Base-by-base conservation (phyloP, 1,140 invertebrate genomes). In the Brachionus calyciflorus region DNA sequence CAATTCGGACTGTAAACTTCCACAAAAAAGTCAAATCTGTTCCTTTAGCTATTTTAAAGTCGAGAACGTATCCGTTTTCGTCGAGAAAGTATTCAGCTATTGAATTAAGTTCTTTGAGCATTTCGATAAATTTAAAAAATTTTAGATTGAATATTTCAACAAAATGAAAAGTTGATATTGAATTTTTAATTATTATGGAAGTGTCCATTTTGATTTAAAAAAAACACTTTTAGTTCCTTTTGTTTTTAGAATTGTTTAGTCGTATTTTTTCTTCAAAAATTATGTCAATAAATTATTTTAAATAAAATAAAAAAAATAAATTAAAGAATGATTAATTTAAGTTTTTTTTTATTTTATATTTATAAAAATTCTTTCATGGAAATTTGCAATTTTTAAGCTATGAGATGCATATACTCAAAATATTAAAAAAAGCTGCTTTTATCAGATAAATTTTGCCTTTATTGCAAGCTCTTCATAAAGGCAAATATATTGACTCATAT, bases 1-100 rank as follows among this genome's bases (percentile, higher is more conserved):
- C 69, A 41, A 73, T 49, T 73, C 69, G 37, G 5, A 55, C 28
- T 1, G 69, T 73, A 17, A 73, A 40, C 30, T 73, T 73, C 69
- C 69, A 73, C 21, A 73, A 73, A 40, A 73, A 51, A 24, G 69
- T 73, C 19, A 73, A 55, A 19, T 73, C 69, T 14, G 69, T 40
- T 7, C 46, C 69, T 73, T 73, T 73, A 19, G 28, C 69, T 33
- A 73, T 73, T 49, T 55, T 73, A 26, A 73, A 73, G 33, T 55
- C 30, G 7, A 73, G 69, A 33, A 19, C 9, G 7, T 73, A 51
- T 9, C 69, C 69, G 12, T 73, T 37, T 0, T 73, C 69, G 21
- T 73, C 69, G 2, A 73, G 17, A 51, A 73, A 73, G 40, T 73
- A 73, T 28, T 73, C 46, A 12, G 69, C 69, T 7, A 73, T 55